Base-by-base conservation (phyloP, 92 coral and sea anemone species). In the Micromussa lordhowensis region DNA sequence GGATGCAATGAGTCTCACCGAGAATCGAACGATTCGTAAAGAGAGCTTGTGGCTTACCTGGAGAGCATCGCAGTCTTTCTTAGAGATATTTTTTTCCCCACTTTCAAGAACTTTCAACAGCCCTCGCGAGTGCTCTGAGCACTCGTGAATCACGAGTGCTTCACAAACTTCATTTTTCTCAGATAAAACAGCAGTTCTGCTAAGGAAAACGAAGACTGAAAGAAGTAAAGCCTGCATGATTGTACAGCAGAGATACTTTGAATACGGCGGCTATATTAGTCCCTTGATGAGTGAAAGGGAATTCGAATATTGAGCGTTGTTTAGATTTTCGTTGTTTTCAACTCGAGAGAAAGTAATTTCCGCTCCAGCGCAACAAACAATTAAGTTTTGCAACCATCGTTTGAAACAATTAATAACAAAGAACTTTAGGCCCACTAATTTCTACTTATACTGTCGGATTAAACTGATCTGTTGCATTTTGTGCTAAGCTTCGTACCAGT, bases 91-190 rank as follows among this genome's bases (percentile, higher is more conserved):
- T 21, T 40, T 49, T 49, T 38, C 66, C 38, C 75, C 75, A 61
- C 35, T 81, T 68, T 81, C 85, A 14, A 81, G 32, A 18, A n/a
- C 40, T 69, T 8, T 82, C 10, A 68, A 44, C 28, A 83, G 44
- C 35, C 66, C 78, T 51, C 49, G 31, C 21, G 48, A 44, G 36
- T 68, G 79, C 10, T 4, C 49, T 11, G 44, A 29, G 24, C 78
- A 83, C 30, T 68, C 44, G 30, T 70, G 61, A 22, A 83, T 48
- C 44, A 83, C 78, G 40, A 31, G 8, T 44, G 29, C 48, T 21
- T 63, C 75, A 61, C 77, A 70, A 26, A 17, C 16, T 21, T 40
- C 44, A 48, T 28, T 34, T 68, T 29, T 19, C 28, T 68, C 49
- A 17, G 78, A 54, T 4, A 29, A 49, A 18, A 69, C 48, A 66